Conservation (phyloP, 2,797 vertebrate genomes). For the Gorsachius magnificus region DNA sequence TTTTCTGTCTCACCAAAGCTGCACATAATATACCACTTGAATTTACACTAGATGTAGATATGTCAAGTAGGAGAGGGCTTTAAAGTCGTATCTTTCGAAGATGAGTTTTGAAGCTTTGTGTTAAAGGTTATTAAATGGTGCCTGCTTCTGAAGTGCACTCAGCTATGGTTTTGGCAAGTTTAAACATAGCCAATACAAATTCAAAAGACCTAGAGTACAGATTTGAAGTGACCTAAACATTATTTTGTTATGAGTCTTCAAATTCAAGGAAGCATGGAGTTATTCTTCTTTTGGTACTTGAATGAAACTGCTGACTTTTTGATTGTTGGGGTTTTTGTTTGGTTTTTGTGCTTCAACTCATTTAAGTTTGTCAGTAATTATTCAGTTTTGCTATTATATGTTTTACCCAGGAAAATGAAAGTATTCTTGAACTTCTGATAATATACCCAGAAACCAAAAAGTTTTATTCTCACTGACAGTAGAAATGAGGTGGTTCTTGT, state of each 20-base stretch:
- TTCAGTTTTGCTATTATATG: not conserved
- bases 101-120: not conserved
- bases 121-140: not conserved
- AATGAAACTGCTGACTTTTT: not conserved
- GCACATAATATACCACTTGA: not conserved
- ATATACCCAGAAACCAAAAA: not conserved
- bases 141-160: not conserved
- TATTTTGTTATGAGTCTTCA: not conserved
- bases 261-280: not conserved
- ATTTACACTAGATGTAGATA: not conserved
- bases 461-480: not conserved
- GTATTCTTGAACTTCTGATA: not conserved
- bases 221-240: not conserved
- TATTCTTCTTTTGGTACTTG: not conserved
- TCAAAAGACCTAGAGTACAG: not conserved
- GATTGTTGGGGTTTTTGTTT: not conserved
- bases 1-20: not conserved
- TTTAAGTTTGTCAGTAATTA: not conserved
- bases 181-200: not conserved
- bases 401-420: not conserved
- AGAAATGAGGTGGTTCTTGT: not conserved
- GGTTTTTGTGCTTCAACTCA: not conserved
- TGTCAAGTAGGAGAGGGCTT: not conserved
- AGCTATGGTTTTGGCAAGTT: not conserved
- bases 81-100: not conserved